Conservation (phyloP, 2,113 vertebrate genomes). For the Puntigrus tetrazona region DNA sequence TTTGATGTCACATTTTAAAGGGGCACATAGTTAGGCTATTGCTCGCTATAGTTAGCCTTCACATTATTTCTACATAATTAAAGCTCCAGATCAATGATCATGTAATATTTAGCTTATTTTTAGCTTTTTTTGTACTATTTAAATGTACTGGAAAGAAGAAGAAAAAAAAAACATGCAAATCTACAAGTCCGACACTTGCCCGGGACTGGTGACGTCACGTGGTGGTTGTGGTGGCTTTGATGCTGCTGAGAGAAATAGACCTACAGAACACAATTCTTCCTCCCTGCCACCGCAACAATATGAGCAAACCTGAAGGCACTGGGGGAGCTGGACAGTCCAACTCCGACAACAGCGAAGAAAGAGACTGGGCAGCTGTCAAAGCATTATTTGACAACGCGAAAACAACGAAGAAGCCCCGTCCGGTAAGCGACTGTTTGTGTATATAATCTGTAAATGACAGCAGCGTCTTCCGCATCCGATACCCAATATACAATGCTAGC, state of each 20-base stretch:
- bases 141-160: background rate
- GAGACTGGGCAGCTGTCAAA: constrained; percentile 79
- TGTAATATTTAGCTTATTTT: background rate
- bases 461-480: background rate
- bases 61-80: background rate
- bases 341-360: constrained; percentile 56
- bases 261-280: background rate
- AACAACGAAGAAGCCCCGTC: constrained; percentile 72
- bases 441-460: background rate
- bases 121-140: background rate
- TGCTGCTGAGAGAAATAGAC: background rate
- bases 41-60: background rate
- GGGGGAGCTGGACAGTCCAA: background rate
- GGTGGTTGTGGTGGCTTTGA: too few species aligned
- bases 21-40: background rate
- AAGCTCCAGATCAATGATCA: background rate
- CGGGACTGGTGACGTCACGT: background rate
- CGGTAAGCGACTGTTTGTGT: constrained; percentile 71
- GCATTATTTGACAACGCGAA: constrained; percentile 77
- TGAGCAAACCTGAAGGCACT: background rate
- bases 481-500: background rate
- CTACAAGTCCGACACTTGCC: background rate
- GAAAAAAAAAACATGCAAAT: background rate
- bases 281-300: background rate
- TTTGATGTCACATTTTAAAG: background rate